Base-by-base conservation (phyloP, 1,140 invertebrate genomes). In the Drosophila serrata region DNA sequence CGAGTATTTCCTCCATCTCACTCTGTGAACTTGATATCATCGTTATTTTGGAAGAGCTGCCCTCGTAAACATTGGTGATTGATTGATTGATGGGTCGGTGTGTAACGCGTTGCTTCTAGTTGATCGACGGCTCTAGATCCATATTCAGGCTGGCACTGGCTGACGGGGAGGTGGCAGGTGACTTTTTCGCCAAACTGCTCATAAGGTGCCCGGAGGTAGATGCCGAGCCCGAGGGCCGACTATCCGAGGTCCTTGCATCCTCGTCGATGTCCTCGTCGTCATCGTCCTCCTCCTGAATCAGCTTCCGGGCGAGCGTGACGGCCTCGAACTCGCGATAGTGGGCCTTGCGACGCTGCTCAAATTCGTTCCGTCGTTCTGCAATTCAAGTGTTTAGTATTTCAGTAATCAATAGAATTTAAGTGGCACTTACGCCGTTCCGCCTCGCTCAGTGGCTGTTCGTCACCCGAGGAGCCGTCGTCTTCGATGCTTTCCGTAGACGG, bases 321-420 rank as follows among this genome's bases (percentile, higher is more conserved):
- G 98, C 98, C 92, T 98, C 96, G 93, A 97, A 99, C 93, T 99
- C 99, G 93, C 99, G 98, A 93, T 99, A 99, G 93, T 99, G 99
- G 69, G 97, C 95, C 94, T 98, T 99, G 59, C 98, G 94, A 93
- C 99, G 99, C 42, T 96, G 95, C 93, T 98, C 97, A 92, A 99
- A 99, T 68, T 95, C 94, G 91, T 96, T 95, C 75, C 95, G 94
- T 81, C 95, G 94, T 65, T 94, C 96, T 96, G 72, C 64, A 94
- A 82, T 6, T 92, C 12, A 57, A 64, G 37, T 24, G 19, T 37
- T 55, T 13, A 8, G 27, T 49, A 74, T 58, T 76, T 60, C 43
- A 45, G 64, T 17, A 42, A 17, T 43, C 29, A 55, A 39, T 62
- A 59, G 49, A 61, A 51, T 46, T 29, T 9, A 17, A 57, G 29